Evolutionary conservation across 2,797 vertebrate genomes (phyloP).

Genomic region (Babyrousa celebensis): DNA sequence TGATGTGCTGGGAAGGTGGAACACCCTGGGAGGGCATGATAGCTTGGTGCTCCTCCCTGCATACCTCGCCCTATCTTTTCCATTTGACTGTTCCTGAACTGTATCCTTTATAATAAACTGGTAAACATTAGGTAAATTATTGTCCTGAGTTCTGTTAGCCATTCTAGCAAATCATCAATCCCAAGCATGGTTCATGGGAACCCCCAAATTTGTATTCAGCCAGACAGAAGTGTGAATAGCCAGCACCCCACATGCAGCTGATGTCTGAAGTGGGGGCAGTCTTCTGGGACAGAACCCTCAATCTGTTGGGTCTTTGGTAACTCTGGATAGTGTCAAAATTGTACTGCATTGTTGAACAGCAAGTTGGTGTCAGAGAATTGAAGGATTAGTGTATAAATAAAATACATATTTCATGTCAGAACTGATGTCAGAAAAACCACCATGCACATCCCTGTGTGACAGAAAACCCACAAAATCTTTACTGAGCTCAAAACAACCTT

Average conservation of each 20-base stretch:
- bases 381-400: not conserved
- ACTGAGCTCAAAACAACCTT: not conserved
- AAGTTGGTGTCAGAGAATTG: conserved; percentile 14
- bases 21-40: not conserved
- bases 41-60: not conserved
- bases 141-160: conserved; percentile 11
- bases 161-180: conserved; percentile 1
- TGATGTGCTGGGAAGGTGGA: not conserved
- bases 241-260: not conserved
- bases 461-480: conserved; percentile 45
- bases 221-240: not conserved
- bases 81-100: not conserved
- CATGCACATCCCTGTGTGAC: not conserved
- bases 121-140: not conserved
- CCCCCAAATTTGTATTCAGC: not conserved
- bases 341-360: not conserved
- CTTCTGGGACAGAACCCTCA: not conserved
- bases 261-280: not conserved
- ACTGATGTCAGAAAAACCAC: not conserved
- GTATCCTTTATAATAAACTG: not conserved
- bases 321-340: not conserved
- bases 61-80: not conserved
- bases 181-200: not conserved
- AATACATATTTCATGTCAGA: not conserved
- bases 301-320: not conserved